Conservation (phyloP, 2,888 invertebrate genomes). For the Agrenia bidenticulata region DNA sequence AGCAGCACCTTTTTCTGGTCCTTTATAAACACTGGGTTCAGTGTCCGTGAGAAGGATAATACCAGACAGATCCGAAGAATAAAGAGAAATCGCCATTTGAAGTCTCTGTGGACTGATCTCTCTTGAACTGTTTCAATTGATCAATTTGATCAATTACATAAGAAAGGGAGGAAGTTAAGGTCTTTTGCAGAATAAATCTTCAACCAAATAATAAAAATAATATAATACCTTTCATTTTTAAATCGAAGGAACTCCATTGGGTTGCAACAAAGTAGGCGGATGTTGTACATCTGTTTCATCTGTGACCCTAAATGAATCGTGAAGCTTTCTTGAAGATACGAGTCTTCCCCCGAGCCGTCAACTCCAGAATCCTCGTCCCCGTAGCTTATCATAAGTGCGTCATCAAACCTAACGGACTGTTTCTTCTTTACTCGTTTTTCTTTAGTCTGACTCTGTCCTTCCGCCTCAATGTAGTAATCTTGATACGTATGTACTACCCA, state of each 20-base stretch:
- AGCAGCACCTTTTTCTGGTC: slow-evolving; percentile 66
- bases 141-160: not conserved
- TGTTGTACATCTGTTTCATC: slow-evolving; percentile 97
- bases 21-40: slow-evolving; percentile 65
- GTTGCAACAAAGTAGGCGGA: slow-evolving; percentile 83
- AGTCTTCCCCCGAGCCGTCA: slow-evolving; percentile 54
- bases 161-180: too few species aligned
- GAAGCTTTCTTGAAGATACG: slow-evolving; percentile 84
- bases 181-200: slow-evolving; percentile 8
- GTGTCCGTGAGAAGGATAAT: slow-evolving; percentile 78
- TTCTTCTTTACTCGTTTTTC: slow-evolving; percentile 47
- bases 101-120: slow-evolving; percentile 68
- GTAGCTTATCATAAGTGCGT: slow-evolving; percentile 53
- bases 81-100: slow-evolving; percentile 90
- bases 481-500: slow-evolving; percentile 83
- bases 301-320: slow-evolving; percentile 97
- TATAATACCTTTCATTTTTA: slow-evolving; percentile 50
- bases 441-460: slow-evolving; percentile 32
- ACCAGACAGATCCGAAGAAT: slow-evolving; percentile 86
- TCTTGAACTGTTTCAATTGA: slow-evolving; percentile 42
- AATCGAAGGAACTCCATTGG: slow-evolving; percentile 68
- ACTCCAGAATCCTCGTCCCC: slow-evolving; percentile 54
- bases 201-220: not conserved
- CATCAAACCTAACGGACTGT: slow-evolving; percentile 50
- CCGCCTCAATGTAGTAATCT: slow-evolving; percentile 65